Conservation (phyloP, 1,140 invertebrate genomes). For the Leptoteleia sp. region DNA sequence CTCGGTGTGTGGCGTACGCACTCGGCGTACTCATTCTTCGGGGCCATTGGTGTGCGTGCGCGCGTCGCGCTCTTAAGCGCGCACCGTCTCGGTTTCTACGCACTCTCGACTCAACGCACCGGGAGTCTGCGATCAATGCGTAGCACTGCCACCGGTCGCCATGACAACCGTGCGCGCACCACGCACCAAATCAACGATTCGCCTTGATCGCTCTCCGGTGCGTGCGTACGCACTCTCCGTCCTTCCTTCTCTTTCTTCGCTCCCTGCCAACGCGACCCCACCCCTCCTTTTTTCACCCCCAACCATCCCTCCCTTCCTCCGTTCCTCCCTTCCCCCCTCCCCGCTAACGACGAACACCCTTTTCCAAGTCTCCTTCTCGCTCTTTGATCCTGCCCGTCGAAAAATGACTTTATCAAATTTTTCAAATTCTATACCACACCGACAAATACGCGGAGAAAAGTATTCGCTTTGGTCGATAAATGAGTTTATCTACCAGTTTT, state of each 20-base stretch:
- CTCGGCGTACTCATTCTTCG: conserved; percentile 44
- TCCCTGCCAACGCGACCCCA: conserved; percentile 33
- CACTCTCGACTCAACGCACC: conserved; percentile 74
- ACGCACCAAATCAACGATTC: conserved; percentile 77
- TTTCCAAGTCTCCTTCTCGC: too few relatives aligned
- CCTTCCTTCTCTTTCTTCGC: conserved; percentile 58
- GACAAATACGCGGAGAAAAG: too few relatives aligned
- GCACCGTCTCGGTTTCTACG: conserved; percentile 69
- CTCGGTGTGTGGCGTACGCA: conserved; percentile 46
- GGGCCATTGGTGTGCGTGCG: conserved; percentile 63
- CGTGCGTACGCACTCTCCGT: conserved; percentile 68
- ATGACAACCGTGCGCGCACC: conserved; percentile 77
- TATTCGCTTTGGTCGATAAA: too few relatives aligned
- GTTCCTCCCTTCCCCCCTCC: conserved; percentile 6
- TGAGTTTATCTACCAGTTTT: too few relatives aligned
- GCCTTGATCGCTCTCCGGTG: conserved; percentile 76
- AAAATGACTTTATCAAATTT: conserved; percentile 47
- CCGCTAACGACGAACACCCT: conserved; percentile 1
- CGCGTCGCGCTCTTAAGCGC: conserved; percentile 66
- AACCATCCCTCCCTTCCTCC: conserved; percentile 56
- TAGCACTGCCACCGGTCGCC: conserved; percentile 75
- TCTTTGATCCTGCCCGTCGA: conserved; percentile 31
- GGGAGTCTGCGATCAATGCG: conserved; percentile 82
- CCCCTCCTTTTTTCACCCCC: conserved; percentile 41
- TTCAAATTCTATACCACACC: conserved; percentile 12